A percentile compares a stretch with the other conserved stretches of the same genome.
phyloP scores from a whole-genome alignment of 1,140 invertebrate genomes.

The Aphis craccivora region DNA sequence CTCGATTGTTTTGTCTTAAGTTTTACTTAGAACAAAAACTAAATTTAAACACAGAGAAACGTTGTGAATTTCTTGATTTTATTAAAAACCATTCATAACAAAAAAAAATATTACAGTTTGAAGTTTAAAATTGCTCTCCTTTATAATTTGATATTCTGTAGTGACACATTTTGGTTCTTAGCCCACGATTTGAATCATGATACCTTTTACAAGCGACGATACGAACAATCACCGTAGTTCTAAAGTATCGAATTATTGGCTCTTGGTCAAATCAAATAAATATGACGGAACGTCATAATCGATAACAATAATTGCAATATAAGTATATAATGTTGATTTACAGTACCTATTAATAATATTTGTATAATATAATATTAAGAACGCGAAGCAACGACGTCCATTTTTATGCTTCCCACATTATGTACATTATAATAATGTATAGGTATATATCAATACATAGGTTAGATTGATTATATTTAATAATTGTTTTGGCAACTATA shows the following conservation, averaged over 20 bases:
- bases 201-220: neutral
- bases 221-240: neutral
- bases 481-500: neutral
- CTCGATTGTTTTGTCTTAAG: neutral
- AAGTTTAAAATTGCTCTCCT: neutral
- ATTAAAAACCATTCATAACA: neutral
- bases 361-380: neutral
- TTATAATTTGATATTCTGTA: neutral
- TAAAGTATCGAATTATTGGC: neutral
- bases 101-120: neutral
- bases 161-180: neutral
- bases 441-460: neutral
- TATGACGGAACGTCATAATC: neutral
- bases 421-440: neutral
- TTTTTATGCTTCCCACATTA: neutral
- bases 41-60: neutral
- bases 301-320: neutral
- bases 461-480: neutral
- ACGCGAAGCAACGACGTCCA: neutral
- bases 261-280: neutral
- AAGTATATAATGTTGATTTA: neutral
- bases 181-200: neutral
- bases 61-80: neutral
- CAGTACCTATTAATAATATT: neutral
- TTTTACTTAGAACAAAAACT: neutral